Conservation (phyloP, 2,113 vertebrate species). For the Epinephelus moara region DNA sequence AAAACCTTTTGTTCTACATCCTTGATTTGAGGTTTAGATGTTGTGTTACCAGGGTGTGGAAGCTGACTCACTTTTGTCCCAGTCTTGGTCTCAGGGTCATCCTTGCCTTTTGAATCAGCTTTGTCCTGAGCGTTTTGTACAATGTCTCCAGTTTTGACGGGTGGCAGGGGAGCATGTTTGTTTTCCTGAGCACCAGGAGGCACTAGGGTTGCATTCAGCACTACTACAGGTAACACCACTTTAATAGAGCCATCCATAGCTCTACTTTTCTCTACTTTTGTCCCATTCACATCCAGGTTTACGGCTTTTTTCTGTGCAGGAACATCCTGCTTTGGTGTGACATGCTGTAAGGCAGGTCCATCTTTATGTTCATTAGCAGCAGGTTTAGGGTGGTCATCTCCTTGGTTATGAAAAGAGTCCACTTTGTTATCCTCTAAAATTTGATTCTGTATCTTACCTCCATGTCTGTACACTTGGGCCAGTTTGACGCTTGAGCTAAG, state of each 20-base stretch:
- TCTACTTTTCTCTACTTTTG: conserved; percentile 7
- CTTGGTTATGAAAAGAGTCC: background rate
- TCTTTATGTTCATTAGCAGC: background rate
- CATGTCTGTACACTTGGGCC: conserved; percentile 65
- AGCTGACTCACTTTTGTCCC: background rate
- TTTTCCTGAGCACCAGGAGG: conserved; percentile 49
- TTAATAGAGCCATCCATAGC: background rate
- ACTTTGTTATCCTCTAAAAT: background rate
- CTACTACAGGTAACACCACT: background rate
- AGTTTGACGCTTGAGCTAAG: conserved; percentile 20
- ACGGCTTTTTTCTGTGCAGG: conserved; percentile 52
- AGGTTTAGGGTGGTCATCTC: background rate
- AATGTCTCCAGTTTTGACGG: background rate
- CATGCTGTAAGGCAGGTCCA: background rate
- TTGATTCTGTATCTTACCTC: background rate
- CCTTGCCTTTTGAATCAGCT: background rate
- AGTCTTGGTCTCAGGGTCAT: background rate
- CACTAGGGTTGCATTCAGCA: conserved; percentile 26
- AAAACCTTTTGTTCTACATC: conserved; percentile 20
- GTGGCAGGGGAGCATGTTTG: background rate
- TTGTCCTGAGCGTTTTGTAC: conserved; percentile 3
- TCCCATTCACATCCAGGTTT: conserved; percentile 31
- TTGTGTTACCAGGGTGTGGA: conserved; percentile 23
- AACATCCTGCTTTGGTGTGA: conserved; percentile 14
- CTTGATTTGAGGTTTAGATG: conserved; percentile 5